A percentile compares a stretch with the other conserved stretches of the same genome.
Evolutionary conservation across 2,888 invertebrate species (phyloP).

Genomic region (Auanema sp.): DNA sequence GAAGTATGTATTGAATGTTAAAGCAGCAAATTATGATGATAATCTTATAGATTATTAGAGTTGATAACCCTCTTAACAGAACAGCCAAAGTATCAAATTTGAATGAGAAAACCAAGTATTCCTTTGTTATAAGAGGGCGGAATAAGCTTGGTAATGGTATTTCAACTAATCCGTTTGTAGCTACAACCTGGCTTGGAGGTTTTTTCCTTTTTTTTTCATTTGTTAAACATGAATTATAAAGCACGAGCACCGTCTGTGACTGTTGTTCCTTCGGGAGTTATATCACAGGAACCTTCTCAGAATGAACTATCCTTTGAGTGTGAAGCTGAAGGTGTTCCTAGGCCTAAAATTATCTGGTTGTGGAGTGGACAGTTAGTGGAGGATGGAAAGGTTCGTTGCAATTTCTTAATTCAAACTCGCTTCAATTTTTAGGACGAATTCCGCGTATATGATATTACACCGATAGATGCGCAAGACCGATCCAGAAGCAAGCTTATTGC

Average conservation of each 20-base stretch:
- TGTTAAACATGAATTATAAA: too few species aligned
- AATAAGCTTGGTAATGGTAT: constrained; percentile 60
- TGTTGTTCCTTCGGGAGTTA: constrained; percentile 44
- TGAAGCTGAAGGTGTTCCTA: constrained; percentile 58
- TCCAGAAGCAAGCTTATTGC: constrained; percentile 54
- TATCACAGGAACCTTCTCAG: constrained; percentile 51
- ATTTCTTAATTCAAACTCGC: constrained; percentile 4
- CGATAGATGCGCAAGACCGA: constrained; percentile 50
- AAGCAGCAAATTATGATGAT: too few species aligned
- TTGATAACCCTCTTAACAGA: constrained; percentile 46
- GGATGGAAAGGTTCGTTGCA: constrained; percentile 51
- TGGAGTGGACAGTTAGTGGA: constrained; percentile 58
- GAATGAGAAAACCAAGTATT: constrained; percentile 59
- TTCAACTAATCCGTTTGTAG: constrained; percentile 48
- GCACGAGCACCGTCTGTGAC: constrained; percentile 50
- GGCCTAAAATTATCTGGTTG: constrained; percentile 62
- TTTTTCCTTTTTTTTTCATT: too few species aligned
- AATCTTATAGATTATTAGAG: constrained; percentile 10
- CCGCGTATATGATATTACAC: constrained; percentile 58
- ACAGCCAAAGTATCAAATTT: constrained; percentile 46
- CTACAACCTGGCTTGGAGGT: constrained; percentile 56
- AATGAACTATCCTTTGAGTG: constrained; percentile 57
- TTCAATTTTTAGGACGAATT: constrained; percentile 49
- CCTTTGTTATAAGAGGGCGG: constrained; percentile 54
- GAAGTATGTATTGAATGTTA: too few species aligned